Percentiles rank a stretch among this genome's conserved stretches.
Conservation (phyloP, 1,140 invertebrate genomes). For the Paracyclopina nana region DNA sequence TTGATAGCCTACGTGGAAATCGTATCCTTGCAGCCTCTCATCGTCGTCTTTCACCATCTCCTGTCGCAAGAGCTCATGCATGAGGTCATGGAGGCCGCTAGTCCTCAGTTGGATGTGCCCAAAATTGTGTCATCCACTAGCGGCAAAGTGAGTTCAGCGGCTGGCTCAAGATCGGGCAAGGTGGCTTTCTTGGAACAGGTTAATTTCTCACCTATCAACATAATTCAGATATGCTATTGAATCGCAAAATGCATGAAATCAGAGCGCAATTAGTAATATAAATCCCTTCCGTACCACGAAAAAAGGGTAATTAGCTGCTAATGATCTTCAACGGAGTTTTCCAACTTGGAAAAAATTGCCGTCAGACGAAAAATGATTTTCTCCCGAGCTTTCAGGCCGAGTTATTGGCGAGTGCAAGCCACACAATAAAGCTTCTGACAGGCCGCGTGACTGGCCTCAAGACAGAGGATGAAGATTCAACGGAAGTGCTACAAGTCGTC, state of each 20-base stretch:
- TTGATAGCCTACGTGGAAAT: not conserved
- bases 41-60: not conserved
- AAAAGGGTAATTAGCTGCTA: too few relatives aligned
- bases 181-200: slow-evolving; percentile 2
- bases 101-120: not conserved
- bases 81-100: not conserved
- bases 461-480: not conserved
- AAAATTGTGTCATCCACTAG: not conserved
- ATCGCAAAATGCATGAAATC: too few relatives aligned
- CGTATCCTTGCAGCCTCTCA: not conserved
- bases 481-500: not conserved
- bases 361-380: too few relatives aligned
- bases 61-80: not conserved
- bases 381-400: too few relatives aligned
- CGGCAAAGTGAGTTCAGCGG: not conserved
- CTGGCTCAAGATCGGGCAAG: not conserved
- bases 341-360: too few relatives aligned
- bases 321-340: too few relatives aligned
- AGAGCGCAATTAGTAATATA: too few relatives aligned
- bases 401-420: too few relatives aligned
- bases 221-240: too few relatives aligned
- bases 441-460: not conserved
- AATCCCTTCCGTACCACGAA: too few relatives aligned
- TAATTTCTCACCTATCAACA: too few relatives aligned
- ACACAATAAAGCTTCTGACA: not conserved